Base-by-base conservation (phyloP, 2,888 invertebrate species). In the Tetranychus truncatus region DNA sequence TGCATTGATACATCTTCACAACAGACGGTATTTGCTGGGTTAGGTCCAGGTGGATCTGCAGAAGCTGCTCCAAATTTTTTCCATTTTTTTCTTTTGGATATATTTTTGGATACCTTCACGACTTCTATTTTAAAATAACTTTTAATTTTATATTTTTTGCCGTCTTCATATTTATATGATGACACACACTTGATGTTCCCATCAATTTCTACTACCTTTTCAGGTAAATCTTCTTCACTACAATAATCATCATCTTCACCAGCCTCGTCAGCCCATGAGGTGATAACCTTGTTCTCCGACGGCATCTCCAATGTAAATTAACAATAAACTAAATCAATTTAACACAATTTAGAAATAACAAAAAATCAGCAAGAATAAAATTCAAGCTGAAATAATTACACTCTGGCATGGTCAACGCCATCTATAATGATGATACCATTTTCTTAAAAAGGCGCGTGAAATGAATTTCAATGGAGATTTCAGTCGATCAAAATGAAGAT, bases 1-100 rank as follows among this genome's bases (percentile, higher is more conserved):
- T 80, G 94, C 92, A 99, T 93, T 81, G 88, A 91, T 8, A 97
- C 92, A 85, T 95, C 95, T 85, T 97, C 97, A 77, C 91, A 90
- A 1, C 92, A 91, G 81, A 94, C 91, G 1, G 97, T 99, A 6
- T 95, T 97, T n/a, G 95, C 91, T 21, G 95, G 92, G 83, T 97
- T 95, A 0, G 97, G 97, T 0, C 97, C 96, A n/a, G 95, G 91
- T 80, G 94, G 91, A 82, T 99, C 97, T 81, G 86, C 87, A 15
- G 87, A 87, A 0, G 93, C 93, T 79, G 90, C 90, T 11, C 99
- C 99, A 85, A 95, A 99, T 84, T 99, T 99, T 74, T 88, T 87
- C 94, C 94, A 96, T 72, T 90, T 90, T 84, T 95, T 97, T 78
- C 99, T 88, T 78, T 88, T 87, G 0, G 97, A 96, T 80, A 97